These are phyloP conservation scores for Nezara viridula DNA, from an alignment of 2,888 invertebrate species.

Conservation along the genomic window DNA sequence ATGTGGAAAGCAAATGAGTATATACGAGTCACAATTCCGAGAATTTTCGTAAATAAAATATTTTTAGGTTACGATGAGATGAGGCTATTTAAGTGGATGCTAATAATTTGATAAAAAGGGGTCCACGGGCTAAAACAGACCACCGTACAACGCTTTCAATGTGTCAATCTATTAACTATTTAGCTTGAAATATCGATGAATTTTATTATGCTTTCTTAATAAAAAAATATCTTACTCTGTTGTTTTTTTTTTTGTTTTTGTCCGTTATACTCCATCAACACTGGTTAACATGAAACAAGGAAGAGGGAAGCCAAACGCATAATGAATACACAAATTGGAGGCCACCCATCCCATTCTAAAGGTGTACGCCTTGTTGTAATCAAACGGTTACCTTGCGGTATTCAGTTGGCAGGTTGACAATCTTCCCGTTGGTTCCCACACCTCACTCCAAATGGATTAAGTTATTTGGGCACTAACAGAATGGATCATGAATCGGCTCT, in stretches of 20 bases:
- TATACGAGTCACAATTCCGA: too few species aligned
- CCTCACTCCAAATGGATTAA: not conserved
- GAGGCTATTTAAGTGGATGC: too few species aligned
- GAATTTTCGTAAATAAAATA: too few species aligned
- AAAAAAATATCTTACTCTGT: not conserved
- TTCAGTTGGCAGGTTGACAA: constrained; percentile 15
- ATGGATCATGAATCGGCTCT: not conserved
- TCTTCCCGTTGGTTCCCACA: constrained; percentile 27
- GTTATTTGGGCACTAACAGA: not conserved
- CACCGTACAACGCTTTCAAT: too few species aligned
- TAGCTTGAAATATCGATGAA: too few species aligned
- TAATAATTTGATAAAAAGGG: too few species aligned
- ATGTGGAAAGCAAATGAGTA: too few species aligned
- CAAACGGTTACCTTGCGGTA: constrained; percentile 26
- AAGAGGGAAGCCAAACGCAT: not conserved
- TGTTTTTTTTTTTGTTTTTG: not conserved
- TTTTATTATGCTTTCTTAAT: too few species aligned
- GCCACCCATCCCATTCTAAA: not conserved
- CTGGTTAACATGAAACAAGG: not conserved
- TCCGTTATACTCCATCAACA: not conserved
- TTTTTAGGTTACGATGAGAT: too few species aligned
- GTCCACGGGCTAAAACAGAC: too few species aligned
- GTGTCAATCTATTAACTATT: too few species aligned
- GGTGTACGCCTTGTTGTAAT: not conserved
- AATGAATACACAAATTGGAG: not conserved